Conservation (phyloP, 2,113 vertebrate species). For the Paracanthobrama guichenoti region DNA sequence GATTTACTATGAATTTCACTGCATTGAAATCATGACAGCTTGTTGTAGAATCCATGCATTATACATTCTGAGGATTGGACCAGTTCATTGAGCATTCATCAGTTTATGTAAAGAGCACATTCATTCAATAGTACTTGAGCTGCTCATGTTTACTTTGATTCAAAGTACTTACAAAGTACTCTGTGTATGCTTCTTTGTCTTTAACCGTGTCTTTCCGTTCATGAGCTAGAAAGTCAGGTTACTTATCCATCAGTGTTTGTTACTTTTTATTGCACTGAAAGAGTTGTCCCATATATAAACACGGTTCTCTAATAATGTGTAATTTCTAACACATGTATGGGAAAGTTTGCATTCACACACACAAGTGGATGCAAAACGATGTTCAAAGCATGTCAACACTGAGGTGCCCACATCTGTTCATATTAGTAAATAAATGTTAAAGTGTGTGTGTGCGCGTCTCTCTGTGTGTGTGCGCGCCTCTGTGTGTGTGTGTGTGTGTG, state of each 20-base stretch:
- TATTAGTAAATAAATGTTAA: background rate
- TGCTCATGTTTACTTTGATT: constrained; percentile 3
- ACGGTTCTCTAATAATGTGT: background rate
- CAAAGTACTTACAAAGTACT: background rate
- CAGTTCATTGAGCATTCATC: background rate
- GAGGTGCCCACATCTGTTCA: background rate
- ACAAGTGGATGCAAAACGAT: background rate
- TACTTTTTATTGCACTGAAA: background rate
- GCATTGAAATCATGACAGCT: background rate
- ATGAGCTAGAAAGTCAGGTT: background rate
- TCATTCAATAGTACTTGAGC: background rate
- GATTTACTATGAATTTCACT: background rate
- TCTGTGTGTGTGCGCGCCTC: too few species aligned
- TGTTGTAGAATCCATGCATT: background rate
- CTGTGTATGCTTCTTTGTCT: background rate
- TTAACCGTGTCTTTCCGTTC: background rate
- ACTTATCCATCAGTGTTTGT: background rate
- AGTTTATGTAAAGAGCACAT: constrained; percentile 2
- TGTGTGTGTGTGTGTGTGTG: background rate
- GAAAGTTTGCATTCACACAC: background rate
- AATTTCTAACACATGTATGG: background rate
- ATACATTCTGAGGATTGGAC: background rate
- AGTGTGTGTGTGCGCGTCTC: background rate
- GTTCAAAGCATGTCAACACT: background rate
- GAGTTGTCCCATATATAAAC: background rate